A percentile compares a stretch with the other conserved stretches of the same genome.
phyloP scores from a whole-genome alignment of 1,140 invertebrate genomes.

The Hylyphantes graminicola region DNA sequence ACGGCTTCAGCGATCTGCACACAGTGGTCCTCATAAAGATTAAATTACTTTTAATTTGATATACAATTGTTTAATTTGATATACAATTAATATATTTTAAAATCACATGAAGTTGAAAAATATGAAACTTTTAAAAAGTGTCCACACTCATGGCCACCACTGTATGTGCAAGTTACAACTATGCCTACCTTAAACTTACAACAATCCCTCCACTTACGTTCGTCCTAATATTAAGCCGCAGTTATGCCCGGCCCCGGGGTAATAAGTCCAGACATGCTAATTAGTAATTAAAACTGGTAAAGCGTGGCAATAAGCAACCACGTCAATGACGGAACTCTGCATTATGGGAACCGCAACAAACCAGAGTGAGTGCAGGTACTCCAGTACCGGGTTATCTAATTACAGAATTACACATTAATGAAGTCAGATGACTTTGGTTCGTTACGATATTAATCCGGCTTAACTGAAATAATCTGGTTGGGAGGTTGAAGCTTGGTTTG shows the following conservation, averaged over 20 bases:
- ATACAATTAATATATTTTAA: too few species aligned
- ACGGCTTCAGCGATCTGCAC: too few species aligned
- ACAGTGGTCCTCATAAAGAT: too few species aligned
- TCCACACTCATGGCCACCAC: too few species aligned
- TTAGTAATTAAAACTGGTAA: background rate
- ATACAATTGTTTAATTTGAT: too few species aligned
- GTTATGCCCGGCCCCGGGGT: background rate
- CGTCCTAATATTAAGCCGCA: too few species aligned
- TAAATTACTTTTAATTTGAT: too few species aligned
- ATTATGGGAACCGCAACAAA: background rate
- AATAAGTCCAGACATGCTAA: background rate
- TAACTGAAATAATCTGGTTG: background rate
- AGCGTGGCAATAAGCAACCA: slow-evolving; percentile 7
- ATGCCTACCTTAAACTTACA: too few species aligned
- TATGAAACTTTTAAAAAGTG: too few species aligned
- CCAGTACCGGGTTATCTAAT: slow-evolving; percentile 6
- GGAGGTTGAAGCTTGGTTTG: background rate
- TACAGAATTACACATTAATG: slow-evolving; percentile 24
- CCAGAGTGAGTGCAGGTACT: background rate
- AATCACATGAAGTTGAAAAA: too few species aligned
- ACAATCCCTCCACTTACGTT: too few species aligned
- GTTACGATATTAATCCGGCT: slow-evolving; percentile 3
- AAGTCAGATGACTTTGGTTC: background rate
- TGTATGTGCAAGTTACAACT: too few species aligned
- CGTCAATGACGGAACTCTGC: background rate